phyloP scores from a whole-genome alignment of 2,888 invertebrate species.

The Auanema sp. region DNA sequence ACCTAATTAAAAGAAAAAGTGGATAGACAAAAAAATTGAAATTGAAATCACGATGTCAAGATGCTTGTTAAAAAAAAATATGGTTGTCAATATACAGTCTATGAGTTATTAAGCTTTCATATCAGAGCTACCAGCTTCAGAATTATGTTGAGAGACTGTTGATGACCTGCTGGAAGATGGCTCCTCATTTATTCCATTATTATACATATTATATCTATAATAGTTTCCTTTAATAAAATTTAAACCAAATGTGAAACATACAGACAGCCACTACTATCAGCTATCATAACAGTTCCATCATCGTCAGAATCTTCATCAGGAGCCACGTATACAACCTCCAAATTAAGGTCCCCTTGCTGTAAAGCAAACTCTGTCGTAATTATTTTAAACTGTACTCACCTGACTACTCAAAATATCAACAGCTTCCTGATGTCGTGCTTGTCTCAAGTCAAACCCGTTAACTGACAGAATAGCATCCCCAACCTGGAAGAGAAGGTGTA shows the following conservation, averaged over 20 bases:
- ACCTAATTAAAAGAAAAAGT: too few species aligned
- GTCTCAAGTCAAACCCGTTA: conserved; percentile 78
- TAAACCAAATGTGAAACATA: conserved; percentile 23
- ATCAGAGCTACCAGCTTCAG: conserved; percentile 17
- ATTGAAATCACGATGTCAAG: too few species aligned
- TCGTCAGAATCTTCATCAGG: conserved; percentile 73
- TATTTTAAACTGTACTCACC: conserved; percentile 63
- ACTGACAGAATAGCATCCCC: conserved; percentile 83
- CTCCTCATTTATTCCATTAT: conserved; percentile 29
- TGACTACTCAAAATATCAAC: conserved; percentile 79
- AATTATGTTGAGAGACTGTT: conserved; percentile 31
- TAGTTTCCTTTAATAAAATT: not conserved
- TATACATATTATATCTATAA: conserved; percentile 42
- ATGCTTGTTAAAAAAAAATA: too few species aligned
- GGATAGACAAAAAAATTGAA: too few species aligned
- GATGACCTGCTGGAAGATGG: conserved; percentile 34
- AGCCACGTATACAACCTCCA: conserved; percentile 79
- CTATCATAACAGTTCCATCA: conserved; percentile 63
- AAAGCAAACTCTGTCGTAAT: conserved; percentile 28
- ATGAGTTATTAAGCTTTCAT: too few species aligned
- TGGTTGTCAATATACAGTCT: too few species aligned
- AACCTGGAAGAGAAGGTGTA: conserved; percentile 72
- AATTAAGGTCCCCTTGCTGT: conserved; percentile 74
- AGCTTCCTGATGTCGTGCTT: conserved; percentile 80
- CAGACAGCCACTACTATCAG: conserved; percentile 54